Conservation (phyloP, 2,113 vertebrate genomes). For the Eretmochelys imbricata region DNA sequence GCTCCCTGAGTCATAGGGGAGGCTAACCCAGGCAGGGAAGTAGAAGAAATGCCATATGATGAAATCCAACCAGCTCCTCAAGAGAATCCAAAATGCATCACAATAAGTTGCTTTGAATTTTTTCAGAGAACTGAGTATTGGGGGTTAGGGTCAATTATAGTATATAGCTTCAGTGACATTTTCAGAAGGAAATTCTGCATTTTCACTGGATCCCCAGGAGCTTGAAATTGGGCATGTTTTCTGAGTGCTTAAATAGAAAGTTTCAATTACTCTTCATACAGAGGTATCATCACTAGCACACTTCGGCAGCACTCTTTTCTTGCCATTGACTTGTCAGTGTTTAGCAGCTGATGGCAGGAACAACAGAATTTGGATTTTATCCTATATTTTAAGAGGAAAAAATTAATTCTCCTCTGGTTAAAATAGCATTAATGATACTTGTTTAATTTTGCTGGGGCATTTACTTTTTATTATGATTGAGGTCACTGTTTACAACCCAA, state of each 20-base stretch:
- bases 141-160: background rate
- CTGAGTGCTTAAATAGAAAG: constrained; percentile 52
- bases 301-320: constrained; percentile 50
- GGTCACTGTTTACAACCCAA: background rate
- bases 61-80: background rate
- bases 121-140: constrained; percentile 2
- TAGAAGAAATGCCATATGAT: background rate
- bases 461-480: background rate
- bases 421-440: constrained; percentile 20
- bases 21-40: background rate
- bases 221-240: constrained; percentile 28
- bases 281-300: constrained; percentile 38
- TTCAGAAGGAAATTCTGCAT: background rate
- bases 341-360: constrained; percentile 47
- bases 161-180: constrained; percentile 2
- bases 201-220: background rate
- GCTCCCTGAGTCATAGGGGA: background rate
- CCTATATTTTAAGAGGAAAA: constrained; percentile 47
- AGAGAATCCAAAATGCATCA: background rate
- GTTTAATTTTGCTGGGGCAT: background rate
- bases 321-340: background rate
- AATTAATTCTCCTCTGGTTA: constrained; percentile 20
- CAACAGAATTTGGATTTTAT: constrained; percentile 43
- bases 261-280: constrained; percentile 54
- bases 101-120: background rate